Conservation (phyloP, 2,797 vertebrate species). For the Nannoperca australis region DNA sequence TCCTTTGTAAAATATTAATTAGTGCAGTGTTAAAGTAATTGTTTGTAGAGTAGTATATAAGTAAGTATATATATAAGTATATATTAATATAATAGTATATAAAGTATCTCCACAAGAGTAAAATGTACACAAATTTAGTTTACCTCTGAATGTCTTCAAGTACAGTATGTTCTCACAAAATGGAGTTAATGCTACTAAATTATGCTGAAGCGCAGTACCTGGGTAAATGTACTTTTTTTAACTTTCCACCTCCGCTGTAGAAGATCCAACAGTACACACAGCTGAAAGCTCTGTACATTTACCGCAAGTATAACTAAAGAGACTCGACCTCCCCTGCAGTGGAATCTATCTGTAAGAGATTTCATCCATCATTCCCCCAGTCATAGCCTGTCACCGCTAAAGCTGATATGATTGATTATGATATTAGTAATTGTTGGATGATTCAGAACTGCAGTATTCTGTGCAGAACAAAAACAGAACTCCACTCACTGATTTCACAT, state of each 20-base stretch:
- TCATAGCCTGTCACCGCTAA: conserved; percentile 67
- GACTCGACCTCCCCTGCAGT: conserved; percentile 48
- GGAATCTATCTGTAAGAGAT: conserved; percentile 59
- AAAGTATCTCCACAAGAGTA: not conserved
- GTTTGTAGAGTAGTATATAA: too few species aligned
- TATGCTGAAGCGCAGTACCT: not conserved
- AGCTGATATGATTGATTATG: conserved; percentile 76
- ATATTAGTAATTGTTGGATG: conserved; percentile 73
- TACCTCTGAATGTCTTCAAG: not conserved
- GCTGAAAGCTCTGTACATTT: conserved; percentile 34
- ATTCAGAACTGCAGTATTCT: conserved; percentile 56
- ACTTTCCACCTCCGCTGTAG: not conserved
- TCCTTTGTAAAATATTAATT: not conserved
- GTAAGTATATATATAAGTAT: not conserved
- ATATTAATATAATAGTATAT: not conserved
- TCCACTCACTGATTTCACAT: conserved; percentile 56
- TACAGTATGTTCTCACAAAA: not conserved
- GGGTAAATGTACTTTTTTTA: not conserved
- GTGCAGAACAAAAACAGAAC: conserved; percentile 36
- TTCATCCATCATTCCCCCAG: conserved; percentile 70
- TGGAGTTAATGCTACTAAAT: not conserved
- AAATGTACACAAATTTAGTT: not conserved
- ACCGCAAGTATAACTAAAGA: conserved; percentile 44
- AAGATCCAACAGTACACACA: conserved; percentile 11
- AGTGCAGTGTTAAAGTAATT: not conserved